Conservation (phyloP, 1,140 invertebrate genomes). For the Drosophila auraria region DNA sequence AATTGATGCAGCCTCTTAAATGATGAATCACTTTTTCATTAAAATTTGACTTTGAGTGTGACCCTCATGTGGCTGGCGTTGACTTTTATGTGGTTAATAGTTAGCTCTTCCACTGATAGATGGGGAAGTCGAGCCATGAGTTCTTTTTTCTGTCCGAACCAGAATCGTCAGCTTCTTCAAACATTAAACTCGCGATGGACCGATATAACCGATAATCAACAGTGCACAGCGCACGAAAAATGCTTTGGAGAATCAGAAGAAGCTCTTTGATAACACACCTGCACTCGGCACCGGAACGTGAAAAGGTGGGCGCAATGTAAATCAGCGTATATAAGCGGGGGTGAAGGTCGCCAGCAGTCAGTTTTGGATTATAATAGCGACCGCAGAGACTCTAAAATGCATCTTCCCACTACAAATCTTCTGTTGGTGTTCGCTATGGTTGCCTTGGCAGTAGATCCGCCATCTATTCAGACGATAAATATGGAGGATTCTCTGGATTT, state of each 20-base stretch:
- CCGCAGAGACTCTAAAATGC: slow-evolving; percentile 22
- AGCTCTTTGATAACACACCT: slow-evolving; percentile 33
- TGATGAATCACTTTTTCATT: slow-evolving; percentile 85
- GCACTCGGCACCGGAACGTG: slow-evolving; percentile 14
- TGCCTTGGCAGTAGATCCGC: not conserved
- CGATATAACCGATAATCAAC: slow-evolving; percentile 18
- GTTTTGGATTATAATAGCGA: slow-evolving; percentile 9
- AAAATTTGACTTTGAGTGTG: slow-evolving; percentile 81
- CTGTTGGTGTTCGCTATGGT: not conserved
- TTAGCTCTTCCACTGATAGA: slow-evolving; percentile 36
- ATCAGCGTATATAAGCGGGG: slow-evolving; percentile 40
- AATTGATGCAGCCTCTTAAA: slow-evolving; percentile 76
- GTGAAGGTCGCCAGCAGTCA: slow-evolving; percentile 21
- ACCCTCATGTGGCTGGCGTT: slow-evolving; percentile 68
- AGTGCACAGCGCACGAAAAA: slow-evolving; percentile 3
- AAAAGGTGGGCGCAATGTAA: slow-evolving; percentile 17
- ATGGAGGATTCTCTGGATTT: slow-evolving; percentile 9
- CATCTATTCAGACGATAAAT: not conserved
- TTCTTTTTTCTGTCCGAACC: slow-evolving; percentile 13
- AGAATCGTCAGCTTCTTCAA: slow-evolving; percentile 28
- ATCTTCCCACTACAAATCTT: not conserved
- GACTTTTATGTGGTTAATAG: slow-evolving; percentile 66
- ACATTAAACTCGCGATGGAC: slow-evolving; percentile 24
- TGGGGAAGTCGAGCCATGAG: slow-evolving; percentile 20
- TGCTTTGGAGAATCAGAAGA: not conserved